phyloP scores from a whole-genome alignment of 2,888 invertebrate species.

The Myopa tessellatipennis region DNA sequence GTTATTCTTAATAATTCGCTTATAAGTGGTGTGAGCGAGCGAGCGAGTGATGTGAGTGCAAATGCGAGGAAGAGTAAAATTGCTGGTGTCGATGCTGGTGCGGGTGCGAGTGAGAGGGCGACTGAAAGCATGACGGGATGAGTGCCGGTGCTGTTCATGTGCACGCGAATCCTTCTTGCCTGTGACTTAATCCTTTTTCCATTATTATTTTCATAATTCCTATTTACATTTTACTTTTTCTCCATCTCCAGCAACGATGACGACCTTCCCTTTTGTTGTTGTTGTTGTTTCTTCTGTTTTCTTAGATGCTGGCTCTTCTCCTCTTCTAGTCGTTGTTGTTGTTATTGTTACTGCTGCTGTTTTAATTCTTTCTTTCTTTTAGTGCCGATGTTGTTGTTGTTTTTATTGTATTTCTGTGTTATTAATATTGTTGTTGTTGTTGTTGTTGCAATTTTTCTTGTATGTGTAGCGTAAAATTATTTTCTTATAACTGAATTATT shows the following conservation, averaged over 20 bases:
- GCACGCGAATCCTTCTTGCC: constrained; percentile 27
- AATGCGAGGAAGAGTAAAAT: neutral
- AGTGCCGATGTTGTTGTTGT: constrained; percentile 40
- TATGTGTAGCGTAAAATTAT: constrained; percentile 59
- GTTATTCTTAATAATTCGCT: constrained; percentile 13
- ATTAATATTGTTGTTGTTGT: constrained; percentile 43
- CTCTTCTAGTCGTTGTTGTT: constrained; percentile 25
- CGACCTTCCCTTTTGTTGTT: constrained; percentile 16
- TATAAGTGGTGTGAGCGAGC: no score
- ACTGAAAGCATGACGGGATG: neutral
- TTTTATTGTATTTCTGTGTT: constrained; percentile 36
- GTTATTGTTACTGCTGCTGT: constrained; percentile 31
- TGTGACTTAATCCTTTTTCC: constrained; percentile 68
- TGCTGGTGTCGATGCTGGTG: neutral
- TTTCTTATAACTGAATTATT: constrained; percentile 65
- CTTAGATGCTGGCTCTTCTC: neutral
- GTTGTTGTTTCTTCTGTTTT: constrained; percentile 38
- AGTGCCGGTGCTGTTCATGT: neutral
- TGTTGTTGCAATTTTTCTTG: constrained; percentile 48
- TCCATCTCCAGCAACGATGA: neutral
- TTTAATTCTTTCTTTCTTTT: neutral
- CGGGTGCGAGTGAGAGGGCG: neutral
- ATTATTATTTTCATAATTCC: constrained; percentile 68
- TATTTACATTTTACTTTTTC: constrained; percentile 59
- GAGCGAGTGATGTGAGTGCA: neutral